phyloP scores from a whole-genome alignment of 2,797 vertebrate species.

The Malurus leucopterus region DNA sequence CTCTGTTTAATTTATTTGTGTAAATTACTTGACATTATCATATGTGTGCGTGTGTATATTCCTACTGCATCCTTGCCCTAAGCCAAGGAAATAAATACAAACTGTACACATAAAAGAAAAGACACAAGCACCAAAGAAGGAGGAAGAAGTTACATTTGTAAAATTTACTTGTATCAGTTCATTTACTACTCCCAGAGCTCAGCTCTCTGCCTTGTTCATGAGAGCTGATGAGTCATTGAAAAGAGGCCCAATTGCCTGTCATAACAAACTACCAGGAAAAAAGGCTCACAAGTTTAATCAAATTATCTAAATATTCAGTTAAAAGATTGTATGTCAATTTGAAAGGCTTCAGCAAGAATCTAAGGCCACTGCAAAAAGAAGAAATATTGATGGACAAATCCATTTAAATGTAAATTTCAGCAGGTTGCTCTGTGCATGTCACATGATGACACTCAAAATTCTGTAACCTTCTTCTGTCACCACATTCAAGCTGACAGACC shows the following conservation, averaged over 20 bases:
- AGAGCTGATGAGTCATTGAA: neutral
- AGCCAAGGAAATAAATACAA: neutral
- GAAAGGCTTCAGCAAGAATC: neutral
- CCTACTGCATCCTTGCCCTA: neutral
- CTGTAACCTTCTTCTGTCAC: accelerated
- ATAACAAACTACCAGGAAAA: neutral
- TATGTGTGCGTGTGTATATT: neutral
- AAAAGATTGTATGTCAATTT: neutral
- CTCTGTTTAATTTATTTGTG: neutral
- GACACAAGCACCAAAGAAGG: neutral
- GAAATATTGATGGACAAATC: neutral
- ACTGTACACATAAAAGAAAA: neutral
- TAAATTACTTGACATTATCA: neutral
- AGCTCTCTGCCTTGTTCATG: neutral
- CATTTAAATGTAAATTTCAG: neutral
- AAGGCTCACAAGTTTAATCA: neutral
- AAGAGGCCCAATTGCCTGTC: neutral
- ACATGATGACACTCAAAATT: accelerated
- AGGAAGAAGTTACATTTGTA: neutral
- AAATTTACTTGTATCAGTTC: neutral
- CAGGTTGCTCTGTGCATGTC: accelerated
- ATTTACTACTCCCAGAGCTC: neutral
- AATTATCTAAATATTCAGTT: neutral
- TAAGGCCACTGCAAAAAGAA: neutral
- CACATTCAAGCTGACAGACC: neutral